Base-by-base conservation (phyloP, 2,888 invertebrate genomes). In the Sarcophaga carnaria region DNA sequence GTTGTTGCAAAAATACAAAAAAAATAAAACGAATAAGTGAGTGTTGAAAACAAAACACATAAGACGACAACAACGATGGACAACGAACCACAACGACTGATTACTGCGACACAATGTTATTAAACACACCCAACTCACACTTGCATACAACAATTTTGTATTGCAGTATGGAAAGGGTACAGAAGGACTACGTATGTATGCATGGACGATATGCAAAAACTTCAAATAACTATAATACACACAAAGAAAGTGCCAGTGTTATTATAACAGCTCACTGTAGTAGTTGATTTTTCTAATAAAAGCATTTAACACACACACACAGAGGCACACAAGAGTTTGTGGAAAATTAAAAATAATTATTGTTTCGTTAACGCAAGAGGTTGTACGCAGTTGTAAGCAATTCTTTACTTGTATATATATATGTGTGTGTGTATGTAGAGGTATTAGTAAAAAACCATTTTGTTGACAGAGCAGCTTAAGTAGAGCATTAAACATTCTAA, bases 101-200 rank as follows among this genome's bases (percentile, higher is more conserved):
- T 80, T 75, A 62, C 76, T 66, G 47, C 71, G 71, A 76, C 66
- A 60, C 11, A 49, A 80, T 37, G 71, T 72, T 80, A 82, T 74
- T 84, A 72, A 84, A 87, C 87, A 87, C 87, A 87, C 87, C 87
- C 87, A 81, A 81, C 84, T 81, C 84, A 87, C 84, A 86, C 86
- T 37, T 37, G 37, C 8, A 8, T 37, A 37, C 37, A 10, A 37
- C 37, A 37, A 37, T 37, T 37, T 37, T 10, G 2, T 0, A 37
- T 37, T 37, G 10, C 37, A 37, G 37, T 37, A 10, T 37, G 8
- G n/a, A 70, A 17, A 70, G 25, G 4, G 8, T 8, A 62, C 25
- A 47, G 54, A 59, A 67, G 5, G 37, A 54, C 54, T 14, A 17
- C 54, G 14, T 17, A 54, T 14, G 37, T 37, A 37, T 3, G 37